Percentiles rank a stretch among this genome's conserved stretches.
Conservation (phyloP, 2,888 invertebrate species). For the Pardosa pseudoannulata region DNA sequence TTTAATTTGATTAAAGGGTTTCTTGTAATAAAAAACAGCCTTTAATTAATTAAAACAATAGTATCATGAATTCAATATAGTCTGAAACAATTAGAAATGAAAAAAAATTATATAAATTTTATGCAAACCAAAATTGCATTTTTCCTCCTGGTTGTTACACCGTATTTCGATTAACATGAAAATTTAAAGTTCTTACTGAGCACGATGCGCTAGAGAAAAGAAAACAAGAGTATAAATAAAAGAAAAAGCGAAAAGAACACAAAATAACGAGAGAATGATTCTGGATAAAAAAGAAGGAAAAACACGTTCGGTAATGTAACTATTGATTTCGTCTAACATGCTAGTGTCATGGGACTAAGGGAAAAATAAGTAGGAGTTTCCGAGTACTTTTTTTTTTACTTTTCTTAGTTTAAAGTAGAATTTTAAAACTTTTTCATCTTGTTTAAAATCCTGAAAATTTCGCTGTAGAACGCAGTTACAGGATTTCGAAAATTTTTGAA, state of each 20-base stretch:
- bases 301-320: conserved; percentile 49
- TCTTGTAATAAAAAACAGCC: too few relatives aligned
- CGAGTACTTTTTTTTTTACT: conserved; percentile 54
- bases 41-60: too few relatives aligned
- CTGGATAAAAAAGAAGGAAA: conserved; percentile 23
- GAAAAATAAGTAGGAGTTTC: conserved; percentile 43
- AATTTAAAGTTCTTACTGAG: conserved; percentile 52
- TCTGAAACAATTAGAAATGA: too few relatives aligned
- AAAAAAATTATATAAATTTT: too few relatives aligned
- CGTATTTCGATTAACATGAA: conserved; percentile 63
- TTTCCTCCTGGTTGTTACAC: conserved; percentile 31
- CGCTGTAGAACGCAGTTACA: conserved; percentile 27
- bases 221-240: conserved; percentile 39
- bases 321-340: conserved; percentile 64
- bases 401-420: conserved; percentile 24
- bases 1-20: too few relatives aligned
- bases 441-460: conserved; percentile 56
- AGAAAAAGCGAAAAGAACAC: conserved; percentile 38
- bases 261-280: conserved; percentile 26
- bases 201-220: background rate
- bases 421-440: conserved; percentile 22
- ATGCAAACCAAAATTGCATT: too few relatives aligned
- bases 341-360: conserved; percentile 38
- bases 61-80: too few relatives aligned
- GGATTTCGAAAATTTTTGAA: too few relatives aligned